phyloP scores from a whole-genome alignment of 92 coral and sea anemone genomes.

The Plumapathes pennacea region DNA sequence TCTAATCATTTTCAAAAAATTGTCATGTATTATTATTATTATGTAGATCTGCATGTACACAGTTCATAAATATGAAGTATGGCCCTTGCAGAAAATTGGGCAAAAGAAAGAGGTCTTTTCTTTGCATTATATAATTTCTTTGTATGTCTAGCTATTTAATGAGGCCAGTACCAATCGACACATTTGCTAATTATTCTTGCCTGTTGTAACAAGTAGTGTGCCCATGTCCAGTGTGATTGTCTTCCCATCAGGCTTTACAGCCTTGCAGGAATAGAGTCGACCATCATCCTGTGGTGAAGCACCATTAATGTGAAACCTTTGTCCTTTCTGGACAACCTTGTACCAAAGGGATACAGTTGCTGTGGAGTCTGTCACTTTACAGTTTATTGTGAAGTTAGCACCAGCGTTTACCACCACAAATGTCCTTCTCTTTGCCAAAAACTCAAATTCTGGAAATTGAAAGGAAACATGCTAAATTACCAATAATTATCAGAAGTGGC shows the following conservation, averaged over 20 bases:
- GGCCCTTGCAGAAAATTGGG: neutral
- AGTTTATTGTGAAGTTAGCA: conserved; percentile 36
- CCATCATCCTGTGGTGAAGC: conserved; percentile 46
- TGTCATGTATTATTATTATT: neutral
- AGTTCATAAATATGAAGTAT: neutral
- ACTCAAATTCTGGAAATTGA: conserved; percentile 36
- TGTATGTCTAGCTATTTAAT: too few species aligned
- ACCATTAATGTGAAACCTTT: conserved; percentile 19
- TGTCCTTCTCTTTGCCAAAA: conserved; percentile 24
- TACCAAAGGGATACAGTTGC: conserved; percentile 44
- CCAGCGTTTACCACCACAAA: conserved; percentile 42
- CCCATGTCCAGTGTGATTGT: conserved; percentile 44
- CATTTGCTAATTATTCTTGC: conserved; percentile 7
- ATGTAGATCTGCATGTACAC: neutral
- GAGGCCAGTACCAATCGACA: too few species aligned
- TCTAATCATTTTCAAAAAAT: too few species aligned
- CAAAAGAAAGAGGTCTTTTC: neutral
- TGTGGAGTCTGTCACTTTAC: conserved; percentile 40
- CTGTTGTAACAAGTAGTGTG: conserved; percentile 48
- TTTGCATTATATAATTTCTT: too few species aligned
- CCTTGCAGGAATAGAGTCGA: conserved; percentile 59
- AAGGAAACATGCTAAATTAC: too few species aligned
- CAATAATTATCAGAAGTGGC: too few species aligned
- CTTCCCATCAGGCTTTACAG: conserved; percentile 23
- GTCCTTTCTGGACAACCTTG: conserved; percentile 24